Percentiles rank a stretch among this genome's conserved stretches.
Conservation (phyloP, 2,113 vertebrate species). For the Orthonyx spaldingii region DNA sequence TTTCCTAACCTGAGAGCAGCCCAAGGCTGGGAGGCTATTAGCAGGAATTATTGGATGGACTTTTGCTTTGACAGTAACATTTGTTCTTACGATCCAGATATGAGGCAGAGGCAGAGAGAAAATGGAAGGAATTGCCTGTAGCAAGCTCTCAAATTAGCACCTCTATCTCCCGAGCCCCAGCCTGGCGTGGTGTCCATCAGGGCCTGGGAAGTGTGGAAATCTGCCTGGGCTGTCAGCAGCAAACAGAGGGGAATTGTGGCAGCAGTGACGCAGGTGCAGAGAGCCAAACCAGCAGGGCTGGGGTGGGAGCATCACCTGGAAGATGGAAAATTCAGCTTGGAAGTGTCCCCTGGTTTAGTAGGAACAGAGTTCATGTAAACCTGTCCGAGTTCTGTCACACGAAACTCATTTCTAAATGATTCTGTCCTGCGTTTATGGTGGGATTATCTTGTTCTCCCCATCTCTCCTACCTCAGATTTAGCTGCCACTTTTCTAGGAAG, state of each 20-base stretch:
- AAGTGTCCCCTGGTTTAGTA: neutral
- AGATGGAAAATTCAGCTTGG: neutral
- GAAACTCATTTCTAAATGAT: neutral
- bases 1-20: constrained; percentile 28
- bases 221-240: neutral
- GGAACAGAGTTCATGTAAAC: neutral
- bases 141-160: constrained; percentile 41
- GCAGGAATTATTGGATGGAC: constrained; percentile 53
- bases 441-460: neutral
- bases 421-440: neutral
- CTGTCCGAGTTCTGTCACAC: neutral
- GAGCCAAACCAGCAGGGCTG: neutral
- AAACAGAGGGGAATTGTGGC: fast-evolving
- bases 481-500: neutral
- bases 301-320: neutral
- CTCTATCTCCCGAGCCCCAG: neutral
- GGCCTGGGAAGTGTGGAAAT: neutral
- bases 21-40: constrained; percentile 36
- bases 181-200: neutral
- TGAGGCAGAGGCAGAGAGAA: neutral
- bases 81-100: constrained; percentile 9
- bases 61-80: constrained; percentile 41
- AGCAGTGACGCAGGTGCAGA: neutral
- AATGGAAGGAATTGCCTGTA: constrained; percentile 21
- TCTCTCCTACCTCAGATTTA: neutral